Evolutionary conservation across 2,797 vertebrate genomes (phyloP), one percentile per base, ranked within the genome.

Genomic region (Pseudomugil gertrudae): DNA sequence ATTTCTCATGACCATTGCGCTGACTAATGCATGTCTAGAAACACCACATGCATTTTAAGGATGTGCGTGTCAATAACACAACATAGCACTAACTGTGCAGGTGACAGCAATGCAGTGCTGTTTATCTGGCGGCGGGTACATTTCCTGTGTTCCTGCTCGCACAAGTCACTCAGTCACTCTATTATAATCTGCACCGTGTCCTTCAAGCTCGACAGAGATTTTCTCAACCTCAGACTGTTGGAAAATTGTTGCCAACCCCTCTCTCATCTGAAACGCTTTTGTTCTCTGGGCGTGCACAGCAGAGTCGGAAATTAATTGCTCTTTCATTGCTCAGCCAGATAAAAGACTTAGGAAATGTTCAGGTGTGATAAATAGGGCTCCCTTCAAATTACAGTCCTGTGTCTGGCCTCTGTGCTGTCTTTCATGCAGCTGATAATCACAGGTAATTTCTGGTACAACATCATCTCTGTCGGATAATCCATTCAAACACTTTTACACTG

Each of bases 251-350:
- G 73, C 76, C 70, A 65, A 73, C 61, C 29, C 52, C 47, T 35
- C 68, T 67, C 55, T 57, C n/a, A n/a, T 40, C 30, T 15, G 52
- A 76, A 77, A 76, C 5, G 67, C 86, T 79, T 85, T 89, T 90
- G 87, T 90, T 86, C 74, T 63, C 13, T 17, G 51, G 68, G 79
- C 66, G 78, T 60, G 78, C 79, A 48, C 72, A 5, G 69, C 72
- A 19, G 80, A 85, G 78, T 80, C 0, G 40, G 72, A 87, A 87
- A 90, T 90, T 89, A 89, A 90, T 90, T 90, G 84, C 78, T 43
- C 80, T 86, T 86, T 83, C 81, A 81, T 85, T 81, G 72, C 83
- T 79, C 53, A 58, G 69, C 63, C 78, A 74, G 88, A 89, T 90
- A 79, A 90, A 90, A 89, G 83, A 84, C 67, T 69, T 56, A 60